Conservation (phyloP, 1,140 invertebrate species). For the Drosophila sturtevanti region DNA sequence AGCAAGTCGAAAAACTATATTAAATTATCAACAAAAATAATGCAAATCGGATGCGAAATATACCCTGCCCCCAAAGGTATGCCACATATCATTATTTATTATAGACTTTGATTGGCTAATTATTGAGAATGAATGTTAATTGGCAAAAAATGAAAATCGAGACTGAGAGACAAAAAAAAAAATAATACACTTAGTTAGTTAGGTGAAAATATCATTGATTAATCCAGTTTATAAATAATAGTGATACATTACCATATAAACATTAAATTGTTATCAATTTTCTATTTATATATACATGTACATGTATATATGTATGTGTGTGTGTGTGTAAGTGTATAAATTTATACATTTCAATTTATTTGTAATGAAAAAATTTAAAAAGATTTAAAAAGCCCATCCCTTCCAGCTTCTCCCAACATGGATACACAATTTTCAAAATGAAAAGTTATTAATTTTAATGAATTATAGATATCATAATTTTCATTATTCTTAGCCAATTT, state of each 20-base stretch:
- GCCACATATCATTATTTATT: constrained; percentile 30
- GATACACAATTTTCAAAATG: too few relatives aligned
- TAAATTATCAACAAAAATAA: constrained; percentile 67
- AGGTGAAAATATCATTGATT: neutral
- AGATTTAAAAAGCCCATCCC: neutral
- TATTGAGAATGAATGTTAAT: constrained; percentile 23
- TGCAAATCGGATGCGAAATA: constrained; percentile 41
- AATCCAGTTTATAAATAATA: constrained; percentile 4
- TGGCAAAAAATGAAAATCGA: neutral
- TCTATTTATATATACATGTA: neutral
- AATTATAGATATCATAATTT: constrained; percentile 3
- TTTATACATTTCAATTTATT: neutral
- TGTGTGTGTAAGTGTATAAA: neutral
- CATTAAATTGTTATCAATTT: neutral
- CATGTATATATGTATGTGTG: too few relatives aligned
- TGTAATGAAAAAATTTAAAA: neutral
- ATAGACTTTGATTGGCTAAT: constrained; percentile 8
- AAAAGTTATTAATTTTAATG: neutral
- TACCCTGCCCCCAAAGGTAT: constrained; percentile 30
- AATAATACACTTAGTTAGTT: neutral
- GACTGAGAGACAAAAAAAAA: neutral
- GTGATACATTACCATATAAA: neutral
- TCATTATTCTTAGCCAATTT: neutral
- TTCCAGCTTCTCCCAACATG: too few relatives aligned
- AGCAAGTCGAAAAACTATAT: constrained; percentile 56